Percentiles rank a stretch among this genome's conserved stretches.
Evolutionary conservation across 2,888 invertebrate genomes (phyloP).

Genomic region (Leistus spinibarbis): DNA sequence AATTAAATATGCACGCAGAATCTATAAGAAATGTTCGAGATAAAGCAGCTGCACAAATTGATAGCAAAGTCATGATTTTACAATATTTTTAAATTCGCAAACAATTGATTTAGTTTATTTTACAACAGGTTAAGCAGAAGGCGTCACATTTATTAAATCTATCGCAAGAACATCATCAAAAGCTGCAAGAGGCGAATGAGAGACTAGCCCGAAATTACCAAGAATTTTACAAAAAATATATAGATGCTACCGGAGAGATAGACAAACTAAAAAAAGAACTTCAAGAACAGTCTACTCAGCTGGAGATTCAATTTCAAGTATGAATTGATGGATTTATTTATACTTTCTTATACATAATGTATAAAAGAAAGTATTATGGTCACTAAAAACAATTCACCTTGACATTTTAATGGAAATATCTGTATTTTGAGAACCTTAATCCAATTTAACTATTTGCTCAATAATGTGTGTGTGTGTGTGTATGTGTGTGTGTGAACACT

Average conservation of each 20-base stretch:
- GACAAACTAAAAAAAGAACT: constrained; percentile 8
- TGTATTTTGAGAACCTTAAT: no score
- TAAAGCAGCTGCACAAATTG: background rate
- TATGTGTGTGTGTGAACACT: no score
- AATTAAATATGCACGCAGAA: constrained; percentile 10
- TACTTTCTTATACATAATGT: no score
- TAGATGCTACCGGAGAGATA: constrained; percentile 3
- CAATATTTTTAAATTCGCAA: background rate
- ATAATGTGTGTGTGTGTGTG: no score
- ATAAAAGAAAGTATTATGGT: no score
- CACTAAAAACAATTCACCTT: no score
- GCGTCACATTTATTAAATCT: background rate
- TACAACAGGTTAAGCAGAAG: constrained; percentile 11
- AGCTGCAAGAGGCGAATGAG: constrained; percentile 10
- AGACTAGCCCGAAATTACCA: background rate
- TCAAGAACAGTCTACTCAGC: background rate
- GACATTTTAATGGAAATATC: background rate
- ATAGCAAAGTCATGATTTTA: background rate
- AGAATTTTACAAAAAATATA: constrained; percentile 5
- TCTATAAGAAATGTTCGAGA: constrained; percentile 2
- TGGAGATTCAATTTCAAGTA: background rate
- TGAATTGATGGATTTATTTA: background rate
- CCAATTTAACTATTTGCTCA: no score
- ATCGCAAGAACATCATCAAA: constrained; percentile 5
- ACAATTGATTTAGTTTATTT: background rate